phyloP scores from a whole-genome alignment of 2,113 vertebrate genomes.

The Limnothrissa miodon region DNA sequence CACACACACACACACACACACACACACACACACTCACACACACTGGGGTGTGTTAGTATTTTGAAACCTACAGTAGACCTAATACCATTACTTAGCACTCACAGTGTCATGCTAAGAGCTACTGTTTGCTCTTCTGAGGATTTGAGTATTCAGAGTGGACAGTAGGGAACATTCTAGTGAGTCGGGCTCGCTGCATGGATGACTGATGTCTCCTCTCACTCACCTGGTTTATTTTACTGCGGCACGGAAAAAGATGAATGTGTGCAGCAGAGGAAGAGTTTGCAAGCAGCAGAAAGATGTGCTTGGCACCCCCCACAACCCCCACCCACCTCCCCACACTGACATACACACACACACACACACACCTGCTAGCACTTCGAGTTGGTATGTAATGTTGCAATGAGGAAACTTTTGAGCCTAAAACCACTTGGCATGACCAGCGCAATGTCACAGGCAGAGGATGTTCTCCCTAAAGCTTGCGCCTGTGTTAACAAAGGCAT shows the following conservation, averaged over 20 bases:
- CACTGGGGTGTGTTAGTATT: no score
- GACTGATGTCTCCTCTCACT: background rate
- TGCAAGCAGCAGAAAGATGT: background rate
- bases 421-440: background rate
- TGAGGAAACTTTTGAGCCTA: background rate
- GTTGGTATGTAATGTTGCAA: background rate
- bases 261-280: background rate
- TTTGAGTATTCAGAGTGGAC: background rate
- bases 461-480: background rate
- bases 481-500: conserved; percentile 2
- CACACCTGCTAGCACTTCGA: conserved; percentile 2
- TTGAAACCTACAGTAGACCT: background rate
- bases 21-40: no score
- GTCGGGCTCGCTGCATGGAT: background rate
- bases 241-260: background rate
- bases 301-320: background rate
- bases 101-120: background rate
- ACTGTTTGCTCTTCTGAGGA: background rate
- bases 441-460: background rate
- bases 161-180: background rate
- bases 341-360: conserved; percentile 12
- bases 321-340: conserved; percentile 8
- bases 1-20: no score
- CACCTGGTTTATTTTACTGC: background rate
- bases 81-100: background rate